These are phyloP conservation scores for Virgularia gustaviana DNA, from an alignment of 92 coral and sea anemone species.

Conservation along the genomic window DNA sequence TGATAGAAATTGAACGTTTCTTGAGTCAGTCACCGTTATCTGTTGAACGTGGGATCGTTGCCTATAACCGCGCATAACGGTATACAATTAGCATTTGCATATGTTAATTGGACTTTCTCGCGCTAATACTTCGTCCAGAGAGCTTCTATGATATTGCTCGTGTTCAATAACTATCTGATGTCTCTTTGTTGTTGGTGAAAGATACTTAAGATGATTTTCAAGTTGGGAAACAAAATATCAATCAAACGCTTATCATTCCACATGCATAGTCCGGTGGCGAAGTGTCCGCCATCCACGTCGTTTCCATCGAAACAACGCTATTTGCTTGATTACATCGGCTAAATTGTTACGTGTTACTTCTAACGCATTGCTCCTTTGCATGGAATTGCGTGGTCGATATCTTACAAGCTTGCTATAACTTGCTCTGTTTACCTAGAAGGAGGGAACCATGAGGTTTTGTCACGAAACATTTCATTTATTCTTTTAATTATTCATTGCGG, in stretches of 20 bases:
- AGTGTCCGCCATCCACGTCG: no score
- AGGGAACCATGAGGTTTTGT: slow-evolving; percentile 16
- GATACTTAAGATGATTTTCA: no score
- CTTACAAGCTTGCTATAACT: slow-evolving; percentile 5
- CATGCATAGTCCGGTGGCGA: no score
- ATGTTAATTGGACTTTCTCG: slow-evolving; percentile 32
- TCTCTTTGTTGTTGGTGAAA: no score
- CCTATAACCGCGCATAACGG: slow-evolving; percentile 34
- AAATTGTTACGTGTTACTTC: no score
- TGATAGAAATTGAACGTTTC: neutral
- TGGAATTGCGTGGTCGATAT: no score
- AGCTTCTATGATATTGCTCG: neutral
- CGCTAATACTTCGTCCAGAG: neutral
- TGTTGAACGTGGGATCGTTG: neutral
- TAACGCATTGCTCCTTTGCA: no score
- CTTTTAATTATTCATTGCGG: slow-evolving; percentile 22
- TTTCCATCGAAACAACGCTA: no score
- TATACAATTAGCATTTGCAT: slow-evolving; percentile 31
- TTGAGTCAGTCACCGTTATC: slow-evolving; percentile 22
- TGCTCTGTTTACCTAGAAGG: slow-evolving; percentile 24
- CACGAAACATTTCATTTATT: slow-evolving; percentile 19
- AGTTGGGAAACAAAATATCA: no score
- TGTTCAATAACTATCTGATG: neutral
- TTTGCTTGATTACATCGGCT: no score
- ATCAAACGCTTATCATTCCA: no score